Evolutionary conservation across 2,888 invertebrate genomes (phyloP).

Genomic region (Pterostichus madidus): DNA sequence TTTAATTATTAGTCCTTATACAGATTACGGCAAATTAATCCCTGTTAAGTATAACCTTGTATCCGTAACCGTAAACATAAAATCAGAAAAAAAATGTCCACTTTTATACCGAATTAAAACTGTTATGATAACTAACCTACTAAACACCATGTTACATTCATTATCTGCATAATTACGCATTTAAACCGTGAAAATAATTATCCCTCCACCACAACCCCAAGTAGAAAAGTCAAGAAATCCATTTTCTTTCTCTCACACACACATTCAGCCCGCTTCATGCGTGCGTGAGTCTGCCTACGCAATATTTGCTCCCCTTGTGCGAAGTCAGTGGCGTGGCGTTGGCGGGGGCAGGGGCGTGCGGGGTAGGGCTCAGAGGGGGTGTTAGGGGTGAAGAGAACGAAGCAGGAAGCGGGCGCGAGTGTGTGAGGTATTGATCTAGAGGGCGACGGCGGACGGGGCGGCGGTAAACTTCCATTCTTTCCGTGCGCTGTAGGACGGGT

Average conservation of each 20-base stretch:
- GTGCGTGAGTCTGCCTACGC: slow-evolving; percentile 26
- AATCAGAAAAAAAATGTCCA: too few relatives aligned
- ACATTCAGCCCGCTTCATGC: neutral
- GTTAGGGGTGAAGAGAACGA: slow-evolving; percentile 64
- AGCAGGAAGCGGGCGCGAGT: slow-evolving; percentile 72
- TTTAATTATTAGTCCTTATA: too few relatives aligned
- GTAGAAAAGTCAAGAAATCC: slow-evolving; percentile 18
- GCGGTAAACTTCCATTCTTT: slow-evolving; percentile 75
- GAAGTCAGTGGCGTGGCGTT: slow-evolving; percentile 13
- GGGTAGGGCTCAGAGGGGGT: neutral
- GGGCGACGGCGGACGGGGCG: slow-evolving; percentile 69
- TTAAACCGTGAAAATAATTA: neutral
- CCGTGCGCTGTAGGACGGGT: slow-evolving; percentile 67
- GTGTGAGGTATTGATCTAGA: slow-evolving; percentile 75
- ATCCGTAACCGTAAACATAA: too few relatives aligned
- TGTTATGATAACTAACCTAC: too few relatives aligned
- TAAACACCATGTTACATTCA: too few relatives aligned
- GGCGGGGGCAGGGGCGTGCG: neutral
- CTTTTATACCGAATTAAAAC: too few relatives aligned
- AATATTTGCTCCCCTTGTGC: slow-evolving; percentile 40
- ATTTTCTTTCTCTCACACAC: slow-evolving; percentile 21
- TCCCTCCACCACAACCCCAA: neutral
- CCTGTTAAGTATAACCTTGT: too few relatives aligned
- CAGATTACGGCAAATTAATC: too few relatives aligned
- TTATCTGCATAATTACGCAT: neutral